Evolutionary conservation across 2,797 vertebrate genomes (phyloP).

Genomic region (Lemur catta): DNA sequence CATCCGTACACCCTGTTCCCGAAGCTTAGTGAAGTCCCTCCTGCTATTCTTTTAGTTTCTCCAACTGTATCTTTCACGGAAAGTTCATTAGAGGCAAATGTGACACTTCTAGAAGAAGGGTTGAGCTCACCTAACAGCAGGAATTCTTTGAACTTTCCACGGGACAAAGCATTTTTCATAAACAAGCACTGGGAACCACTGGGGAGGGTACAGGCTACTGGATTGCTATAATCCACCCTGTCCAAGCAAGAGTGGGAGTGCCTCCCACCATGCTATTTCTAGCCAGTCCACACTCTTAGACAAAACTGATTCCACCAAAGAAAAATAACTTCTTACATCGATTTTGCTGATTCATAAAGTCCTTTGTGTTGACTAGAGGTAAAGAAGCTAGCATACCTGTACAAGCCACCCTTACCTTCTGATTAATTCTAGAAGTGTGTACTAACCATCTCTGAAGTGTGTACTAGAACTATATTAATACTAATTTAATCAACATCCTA

Average conservation of each 20-base stretch:
- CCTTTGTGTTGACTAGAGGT: not conserved
- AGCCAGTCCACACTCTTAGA: not conserved
- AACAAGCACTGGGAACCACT: not conserved
- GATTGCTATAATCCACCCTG: not conserved
- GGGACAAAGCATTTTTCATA: not conserved
- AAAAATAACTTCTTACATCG: not conserved
- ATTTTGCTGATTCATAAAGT: slow-evolving; percentile 21
- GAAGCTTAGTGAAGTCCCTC: not conserved
- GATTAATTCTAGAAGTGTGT: not conserved
- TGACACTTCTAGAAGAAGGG: not conserved
- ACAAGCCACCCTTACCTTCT: not conserved
- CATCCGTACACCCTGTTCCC: accelerated
- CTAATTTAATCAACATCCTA: not conserved
- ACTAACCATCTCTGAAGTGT: not conserved
- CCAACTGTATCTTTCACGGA: not conserved
- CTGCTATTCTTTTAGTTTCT: not conserved
- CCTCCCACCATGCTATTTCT: not conserved
- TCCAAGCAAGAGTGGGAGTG: not conserved
- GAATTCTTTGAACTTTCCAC: not conserved
- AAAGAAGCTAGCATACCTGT: not conserved
- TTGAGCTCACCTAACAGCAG: not conserved
- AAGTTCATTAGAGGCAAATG: not conserved
- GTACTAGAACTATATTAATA: not conserved
- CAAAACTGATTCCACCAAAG: not conserved
- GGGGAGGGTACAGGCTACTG: not conserved